Conservation (phyloP, 2,888 invertebrate genomes). For the Drosophila atroscutellata region DNA sequence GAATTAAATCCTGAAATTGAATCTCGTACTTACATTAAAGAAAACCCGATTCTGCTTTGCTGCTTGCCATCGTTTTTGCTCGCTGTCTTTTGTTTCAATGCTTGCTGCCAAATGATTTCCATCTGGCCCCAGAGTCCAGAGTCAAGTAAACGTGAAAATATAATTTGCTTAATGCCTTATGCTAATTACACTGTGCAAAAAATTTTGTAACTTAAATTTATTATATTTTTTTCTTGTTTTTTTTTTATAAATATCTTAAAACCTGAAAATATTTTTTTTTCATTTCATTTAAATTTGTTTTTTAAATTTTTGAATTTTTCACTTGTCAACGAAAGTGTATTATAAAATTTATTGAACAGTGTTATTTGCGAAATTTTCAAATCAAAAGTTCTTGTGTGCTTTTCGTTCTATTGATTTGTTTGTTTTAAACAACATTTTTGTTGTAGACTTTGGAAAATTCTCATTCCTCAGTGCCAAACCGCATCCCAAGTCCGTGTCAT, state of each 20-base stretch:
- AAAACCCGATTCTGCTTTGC: conserved; percentile 69
- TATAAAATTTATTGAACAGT: conserved; percentile 32
- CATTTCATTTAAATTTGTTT: not conserved
- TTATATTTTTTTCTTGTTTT: conserved; percentile 5
- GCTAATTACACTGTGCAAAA: conserved; percentile 51
- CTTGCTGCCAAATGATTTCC: conserved; percentile 65
- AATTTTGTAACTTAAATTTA: conserved; percentile 5
- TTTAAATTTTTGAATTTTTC: not conserved
- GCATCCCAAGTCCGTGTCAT: conserved; percentile 29
- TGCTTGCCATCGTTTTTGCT: conserved; percentile 78
- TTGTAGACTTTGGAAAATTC: conserved; percentile 51
- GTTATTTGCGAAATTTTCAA: conserved; percentile 26
- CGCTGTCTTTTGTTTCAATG: conserved; percentile 70
- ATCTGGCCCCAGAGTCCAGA: conserved; percentile 46
- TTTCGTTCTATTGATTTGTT: conserved; percentile 75
- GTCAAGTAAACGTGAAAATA: conserved; percentile 66
- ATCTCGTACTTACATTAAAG: conserved; percentile 52
- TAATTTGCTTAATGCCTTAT: conserved; percentile 51
- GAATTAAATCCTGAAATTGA: conserved; percentile 53
- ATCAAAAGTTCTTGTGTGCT: conserved; percentile 54
- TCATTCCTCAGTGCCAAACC: conserved; percentile 25
- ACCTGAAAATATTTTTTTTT: not conserved
- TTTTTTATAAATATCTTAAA: not conserved
- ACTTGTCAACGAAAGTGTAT: not conserved
- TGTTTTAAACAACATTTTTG: conserved; percentile 71